phyloP scores from a whole-genome alignment of 2,113 vertebrate species.

The Nicator chloris region DNA sequence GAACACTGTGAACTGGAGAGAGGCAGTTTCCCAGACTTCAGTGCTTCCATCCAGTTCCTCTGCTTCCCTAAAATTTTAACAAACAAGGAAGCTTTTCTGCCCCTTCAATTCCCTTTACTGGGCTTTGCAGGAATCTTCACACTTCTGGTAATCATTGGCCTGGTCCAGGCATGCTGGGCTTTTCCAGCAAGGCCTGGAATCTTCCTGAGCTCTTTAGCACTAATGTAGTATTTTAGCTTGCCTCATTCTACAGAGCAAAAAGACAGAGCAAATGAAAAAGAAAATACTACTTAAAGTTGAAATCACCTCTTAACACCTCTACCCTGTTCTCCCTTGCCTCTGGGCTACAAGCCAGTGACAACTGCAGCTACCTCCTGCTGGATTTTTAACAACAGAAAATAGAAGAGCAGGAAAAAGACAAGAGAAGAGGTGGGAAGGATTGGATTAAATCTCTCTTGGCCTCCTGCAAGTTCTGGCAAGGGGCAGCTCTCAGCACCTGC shows the following conservation, averaged over 20 bases:
- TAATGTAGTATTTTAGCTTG: not conserved
- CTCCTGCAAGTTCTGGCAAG: not conserved
- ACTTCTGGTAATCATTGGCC: not conserved
- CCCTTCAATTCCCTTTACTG: not conserved
- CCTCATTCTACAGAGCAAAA: not conserved
- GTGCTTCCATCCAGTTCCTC: not conserved
- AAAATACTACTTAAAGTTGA: not conserved
- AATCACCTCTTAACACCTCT: not conserved
- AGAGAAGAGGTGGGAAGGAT: not conserved
- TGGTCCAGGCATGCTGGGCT: not conserved
- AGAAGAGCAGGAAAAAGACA: conserved; percentile 52
- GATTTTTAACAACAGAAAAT: not conserved
- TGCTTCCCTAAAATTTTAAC: not conserved
- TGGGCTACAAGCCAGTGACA: conserved; percentile 10
- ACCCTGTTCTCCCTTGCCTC: not conserved
- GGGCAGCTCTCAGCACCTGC: not conserved
- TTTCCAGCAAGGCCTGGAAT: conserved; percentile 7
- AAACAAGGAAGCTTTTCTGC: not conserved
- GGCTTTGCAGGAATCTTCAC: not conserved
- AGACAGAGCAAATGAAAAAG: not conserved
- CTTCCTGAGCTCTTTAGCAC: not conserved
- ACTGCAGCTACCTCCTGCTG: not conserved
- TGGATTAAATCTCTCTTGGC: not conserved
- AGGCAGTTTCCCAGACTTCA: not conserved
- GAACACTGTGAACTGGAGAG: not conserved